Evolutionary conservation across 1,140 invertebrate genomes (phyloP).

Genomic region (Anastrepha ludens): DNA sequence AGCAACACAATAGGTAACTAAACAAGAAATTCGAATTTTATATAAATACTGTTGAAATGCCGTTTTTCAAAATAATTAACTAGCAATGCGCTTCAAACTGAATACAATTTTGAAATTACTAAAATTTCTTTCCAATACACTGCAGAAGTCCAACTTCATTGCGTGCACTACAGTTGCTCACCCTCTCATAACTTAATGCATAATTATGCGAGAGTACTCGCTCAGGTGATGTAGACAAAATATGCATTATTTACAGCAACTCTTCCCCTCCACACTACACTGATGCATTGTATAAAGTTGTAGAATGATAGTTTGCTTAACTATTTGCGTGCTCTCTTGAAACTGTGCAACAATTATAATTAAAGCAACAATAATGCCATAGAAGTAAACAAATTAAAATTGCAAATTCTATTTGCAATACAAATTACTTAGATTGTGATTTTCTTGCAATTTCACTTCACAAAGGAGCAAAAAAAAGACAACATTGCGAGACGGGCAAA

Average conservation of each 20-base stretch:
- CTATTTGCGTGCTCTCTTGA: slow-evolving; percentile 2
- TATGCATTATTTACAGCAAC: background rate
- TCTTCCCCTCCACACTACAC: background rate
- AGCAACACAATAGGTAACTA: too few relatives aligned
- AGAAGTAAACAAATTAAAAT: slow-evolving; percentile 46
- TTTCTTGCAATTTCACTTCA: slow-evolving; percentile 30
- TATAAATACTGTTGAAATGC: too few relatives aligned
- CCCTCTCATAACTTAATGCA: too few relatives aligned
- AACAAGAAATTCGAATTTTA: too few relatives aligned
- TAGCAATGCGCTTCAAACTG: too few relatives aligned
- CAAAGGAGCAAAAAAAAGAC: too few relatives aligned
- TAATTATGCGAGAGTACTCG: background rate
- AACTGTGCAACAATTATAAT: background rate
- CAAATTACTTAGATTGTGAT: background rate
- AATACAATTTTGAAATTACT: too few relatives aligned
- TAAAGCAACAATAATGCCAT: background rate
- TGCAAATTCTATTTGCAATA: slow-evolving; percentile 43
- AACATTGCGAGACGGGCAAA: slow-evolving; percentile 30
- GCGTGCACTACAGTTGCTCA: too few relatives aligned
- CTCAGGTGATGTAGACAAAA: background rate
- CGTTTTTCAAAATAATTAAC: too few relatives aligned
- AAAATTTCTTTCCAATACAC: too few relatives aligned
- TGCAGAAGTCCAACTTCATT: too few relatives aligned
- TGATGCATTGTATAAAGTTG: background rate
- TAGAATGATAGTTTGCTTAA: background rate